Evolutionary conservation across 2,113 vertebrate species (phyloP).

Genomic region (Baryphthengus martii): DNA sequence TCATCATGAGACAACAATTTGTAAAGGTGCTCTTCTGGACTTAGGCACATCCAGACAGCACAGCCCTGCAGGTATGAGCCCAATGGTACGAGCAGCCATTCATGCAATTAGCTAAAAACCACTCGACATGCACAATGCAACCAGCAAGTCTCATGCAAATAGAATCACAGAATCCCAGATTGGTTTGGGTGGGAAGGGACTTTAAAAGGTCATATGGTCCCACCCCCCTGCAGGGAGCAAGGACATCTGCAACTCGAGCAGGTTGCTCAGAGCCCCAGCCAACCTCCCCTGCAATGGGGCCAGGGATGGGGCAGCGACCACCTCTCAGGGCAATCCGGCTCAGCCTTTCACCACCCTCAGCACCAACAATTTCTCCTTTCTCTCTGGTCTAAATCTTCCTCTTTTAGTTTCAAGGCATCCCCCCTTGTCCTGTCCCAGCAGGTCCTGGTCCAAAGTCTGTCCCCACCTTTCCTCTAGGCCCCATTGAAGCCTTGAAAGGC

Average conservation of each 20-base stretch:
- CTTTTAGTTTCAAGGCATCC: not conserved
- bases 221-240: no score
- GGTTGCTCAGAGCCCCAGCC: no score
- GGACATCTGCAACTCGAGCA: no score
- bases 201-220: no score
- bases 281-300: no score
- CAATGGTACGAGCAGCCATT: fast-evolving
- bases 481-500: not conserved
- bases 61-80: not conserved
- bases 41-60: not conserved
- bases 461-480: not conserved
- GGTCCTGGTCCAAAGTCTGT: not conserved
- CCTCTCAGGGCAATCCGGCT: not conserved
- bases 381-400: not conserved
- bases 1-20: fast-evolving
- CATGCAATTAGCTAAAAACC: not conserved
- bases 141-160: not conserved
- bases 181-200: not conserved
- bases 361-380: not conserved
- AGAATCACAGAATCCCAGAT: not conserved
- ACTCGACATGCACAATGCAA: not conserved
- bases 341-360: not conserved
- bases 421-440: not conserved
- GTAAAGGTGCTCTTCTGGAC: not conserved
- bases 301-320: not conserved